Conservation (phyloP, 1,140 invertebrate genomes). For the Bactericera cockerelli region DNA sequence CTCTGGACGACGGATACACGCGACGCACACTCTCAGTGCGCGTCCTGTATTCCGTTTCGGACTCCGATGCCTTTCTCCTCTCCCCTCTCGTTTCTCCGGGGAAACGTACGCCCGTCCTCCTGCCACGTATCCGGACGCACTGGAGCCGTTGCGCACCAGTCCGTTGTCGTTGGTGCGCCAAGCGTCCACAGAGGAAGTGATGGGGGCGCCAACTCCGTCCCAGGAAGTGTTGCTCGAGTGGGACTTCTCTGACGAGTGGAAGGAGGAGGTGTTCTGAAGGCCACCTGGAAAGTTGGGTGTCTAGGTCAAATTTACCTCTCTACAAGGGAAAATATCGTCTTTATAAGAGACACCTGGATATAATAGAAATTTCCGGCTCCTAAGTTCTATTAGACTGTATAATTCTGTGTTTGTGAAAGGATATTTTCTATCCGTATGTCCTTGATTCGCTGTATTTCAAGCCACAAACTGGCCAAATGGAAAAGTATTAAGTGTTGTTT, state of each 20-base stretch:
- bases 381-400: no score
- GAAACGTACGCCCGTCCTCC: not conserved
- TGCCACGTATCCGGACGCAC: no score
- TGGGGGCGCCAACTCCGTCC: slow-evolving; percentile 18
- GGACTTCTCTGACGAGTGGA: slow-evolving; percentile 12
- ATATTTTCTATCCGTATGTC: no score
- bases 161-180: slow-evolving; percentile 24
- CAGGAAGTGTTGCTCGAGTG: slow-evolving; percentile 20
- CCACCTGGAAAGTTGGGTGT: no score
- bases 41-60: not conserved
- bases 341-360: no score
- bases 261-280: not conserved
- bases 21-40: not conserved
- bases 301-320: no score
- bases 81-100: not conserved
- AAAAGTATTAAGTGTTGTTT: no score
- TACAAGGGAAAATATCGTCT: no score
- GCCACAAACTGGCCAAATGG: no score
- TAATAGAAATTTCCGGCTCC: no score
- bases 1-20: not conserved
- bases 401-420: no score
- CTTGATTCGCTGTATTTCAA: no score
- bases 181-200: slow-evolving; percentile 13
- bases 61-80: not conserved
- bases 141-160: slow-evolving; percentile 20